Percentiles rank a stretch among this genome's conserved stretches.
phyloP scores from a whole-genome alignment of 2,113 vertebrate species.

The Heliornis fulica region DNA sequence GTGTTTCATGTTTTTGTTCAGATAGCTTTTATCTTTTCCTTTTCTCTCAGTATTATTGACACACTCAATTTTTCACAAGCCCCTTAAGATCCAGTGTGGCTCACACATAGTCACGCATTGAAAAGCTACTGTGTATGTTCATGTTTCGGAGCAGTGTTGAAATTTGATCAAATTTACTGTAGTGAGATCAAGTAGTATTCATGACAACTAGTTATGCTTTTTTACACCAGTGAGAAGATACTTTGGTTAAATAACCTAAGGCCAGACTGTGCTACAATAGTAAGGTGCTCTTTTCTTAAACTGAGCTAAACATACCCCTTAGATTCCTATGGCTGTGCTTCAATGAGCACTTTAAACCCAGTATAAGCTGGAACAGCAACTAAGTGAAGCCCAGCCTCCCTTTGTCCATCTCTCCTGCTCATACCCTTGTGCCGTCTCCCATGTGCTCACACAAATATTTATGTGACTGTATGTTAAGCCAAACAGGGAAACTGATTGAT shows the following conservation, averaged over 20 bases:
- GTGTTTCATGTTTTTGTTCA: constrained; percentile 1
- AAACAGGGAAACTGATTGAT: not conserved
- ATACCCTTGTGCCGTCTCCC: not conserved
- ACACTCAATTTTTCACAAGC: constrained; percentile 7
- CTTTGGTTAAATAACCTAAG: not conserved
- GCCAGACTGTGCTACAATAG: not conserved
- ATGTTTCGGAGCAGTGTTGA: not conserved
- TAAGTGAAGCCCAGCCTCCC: not conserved
- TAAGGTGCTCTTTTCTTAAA: not conserved
- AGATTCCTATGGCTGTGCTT: not conserved
- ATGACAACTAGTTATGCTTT: not conserved
- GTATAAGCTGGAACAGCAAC: not conserved
- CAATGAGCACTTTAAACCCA: not conserved
- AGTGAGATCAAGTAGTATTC: not conserved
- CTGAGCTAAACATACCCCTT: not conserved
- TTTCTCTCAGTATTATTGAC: not conserved
- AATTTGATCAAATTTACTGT: not conserved
- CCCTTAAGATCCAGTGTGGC: not conserved
- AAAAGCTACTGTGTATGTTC: not conserved
- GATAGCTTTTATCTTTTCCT: not conserved
- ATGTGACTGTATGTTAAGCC: not conserved
- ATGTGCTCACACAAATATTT: not conserved
- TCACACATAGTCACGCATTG: not conserved
- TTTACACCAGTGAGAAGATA: too few relatives aligned
- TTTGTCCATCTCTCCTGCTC: not conserved